Percentiles rank a stretch among this genome's conserved stretches.
These are phyloP conservation scores for Diglossa cyanea DNA, from an alignment of 2,797 vertebrate genomes.

Conservation along the genomic window DNA sequence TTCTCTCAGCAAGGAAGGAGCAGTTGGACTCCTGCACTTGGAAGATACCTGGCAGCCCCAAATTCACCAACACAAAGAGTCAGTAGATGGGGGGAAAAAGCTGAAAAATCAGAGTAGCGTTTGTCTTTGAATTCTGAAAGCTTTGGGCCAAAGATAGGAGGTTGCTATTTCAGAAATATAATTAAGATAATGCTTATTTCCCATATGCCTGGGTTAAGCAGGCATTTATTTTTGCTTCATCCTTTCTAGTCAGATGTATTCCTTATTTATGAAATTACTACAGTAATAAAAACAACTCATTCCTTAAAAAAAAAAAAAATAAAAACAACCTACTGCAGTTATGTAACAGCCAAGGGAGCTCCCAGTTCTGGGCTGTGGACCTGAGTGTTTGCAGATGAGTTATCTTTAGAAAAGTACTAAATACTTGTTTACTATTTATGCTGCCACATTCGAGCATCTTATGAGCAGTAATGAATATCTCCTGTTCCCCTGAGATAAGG, in stretches of 20 bases:
- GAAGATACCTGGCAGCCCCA: neutral
- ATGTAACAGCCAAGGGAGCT: neutral
- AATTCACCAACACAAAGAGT: neutral
- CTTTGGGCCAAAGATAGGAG: neutral
- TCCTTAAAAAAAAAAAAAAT: neutral
- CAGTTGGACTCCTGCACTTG: neutral
- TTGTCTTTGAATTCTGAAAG: conserved; percentile 9
- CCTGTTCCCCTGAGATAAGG: neutral
- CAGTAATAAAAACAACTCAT: neutral
- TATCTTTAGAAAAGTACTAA: conserved; percentile 25
- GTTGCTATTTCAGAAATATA: conserved; percentile 19
- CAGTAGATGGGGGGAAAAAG: neutral
- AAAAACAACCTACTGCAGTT: neutral
- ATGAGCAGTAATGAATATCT: neutral
- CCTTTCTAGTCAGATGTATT: neutral
- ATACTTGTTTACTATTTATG: conserved; percentile 7
- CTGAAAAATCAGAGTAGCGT: neutral
- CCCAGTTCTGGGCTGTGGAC: neutral
- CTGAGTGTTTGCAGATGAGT: neutral
- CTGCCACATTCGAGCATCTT: neutral
- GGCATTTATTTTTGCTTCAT: conserved; percentile 23
- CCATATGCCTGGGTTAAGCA: conserved; percentile 9
- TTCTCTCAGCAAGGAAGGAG: neutral
- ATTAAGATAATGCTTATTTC: neutral
- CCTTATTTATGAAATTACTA: conserved; percentile 41